Evolutionary conservation across 1,140 invertebrate genomes (phyloP).

Genomic region (Phymorhynchus buccinoides): DNA sequence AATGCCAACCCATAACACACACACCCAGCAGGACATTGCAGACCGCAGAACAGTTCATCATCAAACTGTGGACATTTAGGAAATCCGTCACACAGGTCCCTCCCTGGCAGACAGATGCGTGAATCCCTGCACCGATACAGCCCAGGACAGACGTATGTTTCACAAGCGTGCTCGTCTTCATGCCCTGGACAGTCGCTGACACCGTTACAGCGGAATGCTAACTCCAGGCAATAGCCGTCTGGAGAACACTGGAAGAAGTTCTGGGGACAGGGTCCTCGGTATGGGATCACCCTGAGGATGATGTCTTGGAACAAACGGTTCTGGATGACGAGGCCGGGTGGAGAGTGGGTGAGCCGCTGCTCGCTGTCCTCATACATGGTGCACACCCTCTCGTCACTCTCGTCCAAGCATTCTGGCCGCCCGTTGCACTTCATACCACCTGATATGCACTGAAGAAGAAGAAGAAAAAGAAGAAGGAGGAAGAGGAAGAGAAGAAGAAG

Average conservation of each 20-base stretch:
- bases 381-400: not conserved
- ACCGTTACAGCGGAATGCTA: constrained; percentile 33
- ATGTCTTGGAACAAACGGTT: not conserved
- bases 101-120: constrained; percentile 14
- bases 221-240: constrained; percentile 30
- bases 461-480: not conserved
- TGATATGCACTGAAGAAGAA: not conserved
- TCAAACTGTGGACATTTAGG: constrained; percentile 32
- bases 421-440: not conserved
- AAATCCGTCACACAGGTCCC: constrained; percentile 39
- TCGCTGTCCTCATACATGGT: not conserved
- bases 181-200: constrained; percentile 32
- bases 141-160: constrained; percentile 32
- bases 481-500: no score
- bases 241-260: constrained; percentile 2
- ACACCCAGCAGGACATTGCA: not conserved
- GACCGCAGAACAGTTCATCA: constrained; percentile 27
- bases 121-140: constrained; percentile 30
- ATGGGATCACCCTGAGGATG: not conserved
- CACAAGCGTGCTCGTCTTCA: constrained; percentile 33
- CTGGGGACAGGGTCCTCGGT: not conserved
- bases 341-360: not conserved
- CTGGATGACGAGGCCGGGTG: not conserved
- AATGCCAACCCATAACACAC: constrained; percentile 24
- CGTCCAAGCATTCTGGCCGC: not conserved